Percentiles rank a stretch among this genome's conserved stretches.
Conservation (phyloP, 2,113 vertebrate genomes). For the Hassar affinis region DNA sequence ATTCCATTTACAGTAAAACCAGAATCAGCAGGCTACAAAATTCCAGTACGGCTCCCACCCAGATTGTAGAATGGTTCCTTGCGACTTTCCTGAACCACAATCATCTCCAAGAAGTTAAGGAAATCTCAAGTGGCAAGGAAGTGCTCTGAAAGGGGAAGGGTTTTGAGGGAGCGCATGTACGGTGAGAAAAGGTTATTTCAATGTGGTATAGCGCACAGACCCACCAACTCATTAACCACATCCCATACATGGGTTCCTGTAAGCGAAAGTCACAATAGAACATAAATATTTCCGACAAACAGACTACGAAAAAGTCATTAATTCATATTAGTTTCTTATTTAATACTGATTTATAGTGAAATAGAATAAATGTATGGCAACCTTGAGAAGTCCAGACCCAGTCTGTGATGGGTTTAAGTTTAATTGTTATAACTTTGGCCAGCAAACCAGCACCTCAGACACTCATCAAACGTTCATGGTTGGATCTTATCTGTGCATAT, state of each 20-base stretch:
- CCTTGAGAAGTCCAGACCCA: not conserved
- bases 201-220: not conserved
- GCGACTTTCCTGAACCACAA: not conserved
- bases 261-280: not conserved
- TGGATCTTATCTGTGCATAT: conserved; percentile 61
- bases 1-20: not conserved
- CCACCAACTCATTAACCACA: not conserved
- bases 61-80: not conserved
- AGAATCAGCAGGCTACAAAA: not conserved
- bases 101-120: not conserved
- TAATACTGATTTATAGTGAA: not conserved
- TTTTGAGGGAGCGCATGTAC: not conserved
- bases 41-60: not conserved
- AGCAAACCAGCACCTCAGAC: not conserved
- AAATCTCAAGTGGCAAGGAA: not conserved
- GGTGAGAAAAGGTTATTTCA: not conserved
- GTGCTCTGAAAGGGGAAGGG: not conserved
- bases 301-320: not conserved
- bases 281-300: not conserved
- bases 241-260: not conserved
- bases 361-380: not conserved
- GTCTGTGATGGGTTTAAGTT: not conserved
- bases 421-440: not conserved
- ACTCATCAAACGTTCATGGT: not conserved
- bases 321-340: not conserved